Conservation (phyloP, 2,797 vertebrate species). For the Tinamus major region DNA sequence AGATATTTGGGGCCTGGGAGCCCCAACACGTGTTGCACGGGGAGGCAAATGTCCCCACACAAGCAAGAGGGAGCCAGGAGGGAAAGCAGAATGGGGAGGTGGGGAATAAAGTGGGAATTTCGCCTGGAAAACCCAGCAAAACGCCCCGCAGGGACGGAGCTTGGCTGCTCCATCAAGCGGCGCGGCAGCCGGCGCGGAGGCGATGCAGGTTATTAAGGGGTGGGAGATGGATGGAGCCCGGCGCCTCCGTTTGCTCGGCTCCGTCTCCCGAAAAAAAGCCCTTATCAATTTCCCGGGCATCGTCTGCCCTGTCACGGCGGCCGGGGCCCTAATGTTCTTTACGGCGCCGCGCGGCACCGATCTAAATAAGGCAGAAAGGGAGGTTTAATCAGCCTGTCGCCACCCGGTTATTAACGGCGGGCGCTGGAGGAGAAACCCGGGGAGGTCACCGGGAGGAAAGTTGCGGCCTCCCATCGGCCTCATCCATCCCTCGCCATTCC, state of each 20-base stretch:
- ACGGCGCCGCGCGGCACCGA: slow-evolving; percentile 68
- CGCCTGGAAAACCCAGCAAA: too few relatives aligned
- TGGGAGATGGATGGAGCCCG: slow-evolving; percentile 26
- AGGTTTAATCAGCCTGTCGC: slow-evolving; percentile 79
- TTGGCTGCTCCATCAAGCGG: background rate
- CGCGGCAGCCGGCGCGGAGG: too few relatives aligned
- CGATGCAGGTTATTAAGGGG: background rate
- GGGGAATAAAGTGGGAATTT: background rate
- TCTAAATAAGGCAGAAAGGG: slow-evolving; percentile 76
- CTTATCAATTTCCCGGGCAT: slow-evolving; percentile 77
- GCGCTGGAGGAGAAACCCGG: slow-evolving; percentile 72
- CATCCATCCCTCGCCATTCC: slow-evolving; percentile 67
- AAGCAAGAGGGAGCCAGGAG: too few relatives aligned
- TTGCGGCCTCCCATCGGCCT: slow-evolving; percentile 66
- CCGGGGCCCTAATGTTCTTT: slow-evolving; percentile 73
- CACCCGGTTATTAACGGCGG: slow-evolving; percentile 80
- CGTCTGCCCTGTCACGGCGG: slow-evolving; percentile 57
- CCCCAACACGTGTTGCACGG: too few relatives aligned
- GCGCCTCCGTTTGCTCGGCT: slow-evolving; percentile 72
- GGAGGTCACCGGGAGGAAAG: slow-evolving; percentile 76
- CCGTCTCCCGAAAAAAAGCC: slow-evolving; percentile 68
- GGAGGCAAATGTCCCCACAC: too few relatives aligned
- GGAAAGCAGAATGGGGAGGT: too few relatives aligned
- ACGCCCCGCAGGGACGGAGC: too few relatives aligned
- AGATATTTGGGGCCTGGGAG: too few relatives aligned